phyloP scores from a whole-genome alignment of 2,888 invertebrate species.

The Idaea aversata region DNA sequence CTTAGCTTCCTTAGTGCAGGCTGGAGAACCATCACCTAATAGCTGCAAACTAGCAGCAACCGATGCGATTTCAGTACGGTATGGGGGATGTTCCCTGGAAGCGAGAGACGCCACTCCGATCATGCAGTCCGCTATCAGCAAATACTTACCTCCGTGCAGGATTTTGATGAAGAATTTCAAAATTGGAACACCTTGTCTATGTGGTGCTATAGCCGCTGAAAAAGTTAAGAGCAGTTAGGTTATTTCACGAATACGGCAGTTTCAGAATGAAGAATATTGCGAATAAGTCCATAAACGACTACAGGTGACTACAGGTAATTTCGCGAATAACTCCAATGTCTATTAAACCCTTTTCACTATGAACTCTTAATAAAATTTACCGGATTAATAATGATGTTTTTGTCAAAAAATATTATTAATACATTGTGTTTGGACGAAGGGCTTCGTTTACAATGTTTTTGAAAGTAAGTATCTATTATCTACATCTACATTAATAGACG shows the following conservation, averaged over 20 bases:
- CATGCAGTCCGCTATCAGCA: slow-evolving; percentile 58
- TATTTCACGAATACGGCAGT: neutral
- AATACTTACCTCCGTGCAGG: slow-evolving; percentile 43
- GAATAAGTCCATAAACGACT: too few species aligned
- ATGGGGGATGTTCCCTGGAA: slow-evolving; percentile 31
- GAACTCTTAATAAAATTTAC: too few species aligned
- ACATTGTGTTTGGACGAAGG: too few species aligned
- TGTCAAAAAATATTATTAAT: too few species aligned
- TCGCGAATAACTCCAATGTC: too few species aligned
- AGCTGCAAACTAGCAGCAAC: slow-evolving; percentile 36
- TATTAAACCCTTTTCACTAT: too few species aligned
- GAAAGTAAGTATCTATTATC: too few species aligned
- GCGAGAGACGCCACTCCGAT: slow-evolving; percentile 43
- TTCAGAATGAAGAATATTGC: neutral
- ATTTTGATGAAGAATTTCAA: slow-evolving; percentile 58
- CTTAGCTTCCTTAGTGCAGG: slow-evolving; percentile 44
- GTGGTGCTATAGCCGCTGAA: slow-evolving; percentile 46
- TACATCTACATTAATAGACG: too few species aligned
- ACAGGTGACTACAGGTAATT: too few species aligned
- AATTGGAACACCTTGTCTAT: slow-evolving; percentile 41
- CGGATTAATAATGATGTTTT: too few species aligned
- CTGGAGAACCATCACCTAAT: slow-evolving; percentile 41
- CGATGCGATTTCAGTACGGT: slow-evolving; percentile 40
- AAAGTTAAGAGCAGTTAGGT: neutral
- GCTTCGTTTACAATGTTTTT: too few species aligned